Evolutionary conservation across 2,888 invertebrate genomes (phyloP).

Genomic region (Acrocera orbiculus): DNA sequence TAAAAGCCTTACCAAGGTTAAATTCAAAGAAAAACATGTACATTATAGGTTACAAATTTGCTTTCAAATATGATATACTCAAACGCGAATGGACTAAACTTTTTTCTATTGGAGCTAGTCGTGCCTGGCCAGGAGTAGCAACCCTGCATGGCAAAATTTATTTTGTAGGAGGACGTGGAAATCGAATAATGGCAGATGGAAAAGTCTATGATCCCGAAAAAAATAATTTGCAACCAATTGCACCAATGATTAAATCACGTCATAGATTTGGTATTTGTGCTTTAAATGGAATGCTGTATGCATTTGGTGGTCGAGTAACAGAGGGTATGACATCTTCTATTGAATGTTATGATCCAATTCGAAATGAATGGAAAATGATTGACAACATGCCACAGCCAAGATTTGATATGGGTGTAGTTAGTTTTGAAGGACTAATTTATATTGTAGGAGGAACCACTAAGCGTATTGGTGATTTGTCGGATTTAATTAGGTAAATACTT

Average conservation of each 20-base stretch:
- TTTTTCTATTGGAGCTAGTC: constrained; percentile 63
- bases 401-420: constrained; percentile 83
- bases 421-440: constrained; percentile 48
- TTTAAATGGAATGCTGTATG: constrained; percentile 64
- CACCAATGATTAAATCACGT: constrained; percentile 63
- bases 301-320: constrained; percentile 87
- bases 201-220: constrained; percentile 63
- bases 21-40: constrained; percentile 76
- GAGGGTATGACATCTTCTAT: constrained; percentile 78
- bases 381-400: constrained; percentile 69
- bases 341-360: constrained; percentile 68
- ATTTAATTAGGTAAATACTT: constrained; percentile 38
- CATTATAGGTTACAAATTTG: constrained; percentile 69
- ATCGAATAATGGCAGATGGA: constrained; percentile 73
- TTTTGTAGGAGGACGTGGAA: constrained; percentile 79
- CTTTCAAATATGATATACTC: constrained; percentile 59
- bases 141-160: constrained; percentile 70
- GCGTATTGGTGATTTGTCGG: constrained; percentile 59
- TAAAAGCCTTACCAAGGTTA: constrained; percentile 60
- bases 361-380: constrained; percentile 57
- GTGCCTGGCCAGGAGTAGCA: constrained; percentile 76
- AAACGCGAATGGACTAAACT: constrained; percentile 60
- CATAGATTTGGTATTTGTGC: constrained; percentile 82
- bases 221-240: constrained; percentile 42
- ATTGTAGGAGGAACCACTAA: constrained; percentile 81